Evolutionary conservation across 1,140 invertebrate species (phyloP).

Genomic region (Drosophila nigrodunni): DNA sequence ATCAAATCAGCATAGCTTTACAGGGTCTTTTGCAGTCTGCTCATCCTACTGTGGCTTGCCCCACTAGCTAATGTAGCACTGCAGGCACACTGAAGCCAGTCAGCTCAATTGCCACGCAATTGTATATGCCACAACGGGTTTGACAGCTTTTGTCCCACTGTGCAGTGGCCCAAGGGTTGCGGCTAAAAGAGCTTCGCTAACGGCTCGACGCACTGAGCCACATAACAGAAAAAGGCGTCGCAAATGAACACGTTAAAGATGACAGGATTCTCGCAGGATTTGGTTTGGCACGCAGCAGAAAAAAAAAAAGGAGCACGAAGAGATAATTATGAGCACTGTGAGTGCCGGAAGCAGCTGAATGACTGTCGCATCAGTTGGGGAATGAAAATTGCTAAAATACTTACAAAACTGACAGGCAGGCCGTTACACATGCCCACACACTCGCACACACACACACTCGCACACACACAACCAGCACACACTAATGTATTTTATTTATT

Average conservation of each 20-base stretch:
- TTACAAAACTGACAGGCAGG: slow-evolving; percentile 3
- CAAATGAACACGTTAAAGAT: slow-evolving; percentile 76
- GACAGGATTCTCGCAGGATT: slow-evolving; percentile 60
- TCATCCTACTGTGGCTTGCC: not conserved
- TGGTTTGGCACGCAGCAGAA: not conserved
- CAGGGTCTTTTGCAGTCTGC: not conserved
- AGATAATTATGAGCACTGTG: slow-evolving; percentile 23
- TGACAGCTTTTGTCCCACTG: slow-evolving; percentile 9
- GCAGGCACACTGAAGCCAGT: not conserved
- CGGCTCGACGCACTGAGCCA: slow-evolving; percentile 34
- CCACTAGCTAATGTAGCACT: not conserved
- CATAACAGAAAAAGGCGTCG: slow-evolving; percentile 50
- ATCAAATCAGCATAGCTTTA: too few species aligned
- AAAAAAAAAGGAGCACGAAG: not conserved
- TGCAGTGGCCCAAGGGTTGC: slow-evolving; percentile 12
- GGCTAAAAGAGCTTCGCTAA: slow-evolving; percentile 11
- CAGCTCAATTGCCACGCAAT: not conserved
- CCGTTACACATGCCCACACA: not conserved
- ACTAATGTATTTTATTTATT: slow-evolving; percentile 1
- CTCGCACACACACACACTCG: not conserved
- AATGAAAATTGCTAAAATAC: slow-evolving; percentile 18
- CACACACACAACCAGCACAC: not conserved
- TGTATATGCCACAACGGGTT: not conserved
- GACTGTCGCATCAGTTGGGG: slow-evolving; percentile 1
- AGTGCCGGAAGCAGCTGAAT: slow-evolving; percentile 5